Conservation (phyloP, 2,888 invertebrate species). For the Sarcophaga rosellei region DNA sequence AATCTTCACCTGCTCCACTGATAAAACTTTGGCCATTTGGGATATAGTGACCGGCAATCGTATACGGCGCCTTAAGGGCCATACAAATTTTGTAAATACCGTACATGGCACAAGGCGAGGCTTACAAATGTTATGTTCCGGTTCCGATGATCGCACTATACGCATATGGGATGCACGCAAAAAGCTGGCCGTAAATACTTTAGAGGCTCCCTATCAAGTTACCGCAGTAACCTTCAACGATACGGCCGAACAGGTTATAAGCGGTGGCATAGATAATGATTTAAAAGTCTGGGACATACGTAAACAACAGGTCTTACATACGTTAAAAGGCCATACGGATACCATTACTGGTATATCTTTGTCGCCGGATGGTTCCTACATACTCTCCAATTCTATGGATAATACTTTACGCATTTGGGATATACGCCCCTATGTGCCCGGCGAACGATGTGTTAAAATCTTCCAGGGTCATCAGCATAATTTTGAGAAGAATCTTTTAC, state of each 20-base stretch:
- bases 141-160: conserved; percentile 95
- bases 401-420: conserved; percentile 98
- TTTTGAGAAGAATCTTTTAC: conserved; percentile 97
- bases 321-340: conserved; percentile 96
- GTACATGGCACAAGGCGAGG: conserved; percentile 89
- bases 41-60: conserved; percentile 94
- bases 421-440: conserved; percentile 95
- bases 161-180: conserved; percentile 96
- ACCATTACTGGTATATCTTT: conserved; percentile 93
- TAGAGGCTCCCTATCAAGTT: conserved; percentile 89
- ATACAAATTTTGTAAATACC: conserved; percentile 88
- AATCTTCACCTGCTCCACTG: conserved; percentile 95
- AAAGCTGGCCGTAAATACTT: conserved; percentile 88
- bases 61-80: conserved; percentile 94
- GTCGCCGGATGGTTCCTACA: conserved; percentile 87
- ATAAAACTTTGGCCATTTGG: conserved; percentile 97
- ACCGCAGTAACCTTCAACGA: conserved; percentile 97
- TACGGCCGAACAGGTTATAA: conserved; percentile 96
- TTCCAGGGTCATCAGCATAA: conserved; percentile 97
- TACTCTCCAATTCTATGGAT: conserved; percentile 98
- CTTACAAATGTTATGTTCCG: conserved; percentile 94
- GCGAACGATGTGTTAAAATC: conserved; percentile 95
- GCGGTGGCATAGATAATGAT: conserved; percentile 98
- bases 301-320: conserved; percentile 89
- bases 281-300: conserved; percentile 99